Evolutionary conservation across 2,113 vertebrate genomes (phyloP).

Genomic region (Perccottus glenii): DNA sequence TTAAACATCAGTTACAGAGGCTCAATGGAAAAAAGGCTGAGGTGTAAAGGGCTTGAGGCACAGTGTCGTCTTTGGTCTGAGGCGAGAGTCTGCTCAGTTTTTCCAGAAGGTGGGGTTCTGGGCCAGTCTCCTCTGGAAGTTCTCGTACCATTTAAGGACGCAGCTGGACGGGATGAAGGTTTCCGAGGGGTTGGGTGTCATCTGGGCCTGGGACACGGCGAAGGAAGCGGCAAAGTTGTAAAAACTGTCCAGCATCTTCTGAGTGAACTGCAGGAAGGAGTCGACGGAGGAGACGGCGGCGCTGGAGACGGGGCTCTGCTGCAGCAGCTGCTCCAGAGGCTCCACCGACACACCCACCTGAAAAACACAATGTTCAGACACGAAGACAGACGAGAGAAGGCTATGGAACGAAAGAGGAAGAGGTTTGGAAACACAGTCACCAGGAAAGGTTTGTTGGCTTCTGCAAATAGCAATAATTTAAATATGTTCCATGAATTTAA

Average conservation of each 20-base stretch:
- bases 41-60: not conserved
- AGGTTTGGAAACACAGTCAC: not conserved
- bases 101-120: conserved; percentile 98
- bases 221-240: conserved; percentile 94
- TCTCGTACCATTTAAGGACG: conserved; percentile 94
- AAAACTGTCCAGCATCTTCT: conserved; percentile 97
- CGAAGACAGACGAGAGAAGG: not conserved
- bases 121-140: conserved; percentile 91
- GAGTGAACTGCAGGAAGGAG: conserved; percentile 93
- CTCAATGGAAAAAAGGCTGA: too few species aligned
- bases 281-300: conserved; percentile 89
- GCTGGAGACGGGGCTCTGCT: conserved; percentile 90
- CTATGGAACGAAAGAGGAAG: not conserved
- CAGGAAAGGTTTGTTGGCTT: too few species aligned
- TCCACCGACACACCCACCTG: conserved; percentile 93
- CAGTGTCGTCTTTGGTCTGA: not conserved
- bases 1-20: too few species aligned
- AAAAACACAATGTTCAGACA: not conserved
- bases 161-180: conserved; percentile 93
- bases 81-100: conserved; percentile 62
- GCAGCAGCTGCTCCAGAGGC: conserved; percentile 87
- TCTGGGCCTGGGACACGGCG: conserved; percentile 91
- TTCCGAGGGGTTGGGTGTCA: conserved; percentile 91
- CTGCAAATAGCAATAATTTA: too few species aligned
- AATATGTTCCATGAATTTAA: too few species aligned